Evolutionary conservation across 2,797 vertebrate genomes (phyloP).

Genomic region (Astyanax mexicanus): DNA sequence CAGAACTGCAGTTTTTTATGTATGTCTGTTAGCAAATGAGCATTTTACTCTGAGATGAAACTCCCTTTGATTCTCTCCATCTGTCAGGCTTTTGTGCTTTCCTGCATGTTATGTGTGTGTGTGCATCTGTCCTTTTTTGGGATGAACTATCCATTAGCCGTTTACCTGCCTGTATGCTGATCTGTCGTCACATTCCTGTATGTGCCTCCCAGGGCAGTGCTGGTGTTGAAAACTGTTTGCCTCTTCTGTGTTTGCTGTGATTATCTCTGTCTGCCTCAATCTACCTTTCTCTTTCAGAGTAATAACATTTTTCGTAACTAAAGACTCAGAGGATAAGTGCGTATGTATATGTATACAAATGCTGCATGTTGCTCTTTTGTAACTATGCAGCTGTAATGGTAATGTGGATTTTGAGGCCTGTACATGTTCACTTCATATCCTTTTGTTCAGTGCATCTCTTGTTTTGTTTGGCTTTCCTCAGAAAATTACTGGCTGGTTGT

Average conservation of each 20-base stretch:
- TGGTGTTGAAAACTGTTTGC: slow-evolving; percentile 41
- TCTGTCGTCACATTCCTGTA: slow-evolving; percentile 39
- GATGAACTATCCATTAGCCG: slow-evolving; percentile 10
- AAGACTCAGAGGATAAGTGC: background rate
- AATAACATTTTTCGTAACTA: slow-evolving; percentile 20
- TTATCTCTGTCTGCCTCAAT: slow-evolving; percentile 49
- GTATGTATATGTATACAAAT: slow-evolving; percentile 8
- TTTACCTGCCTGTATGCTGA: slow-evolving; percentile 30
- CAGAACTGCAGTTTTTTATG: background rate
- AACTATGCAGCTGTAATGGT: slow-evolving; percentile 37
- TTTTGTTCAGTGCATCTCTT: slow-evolving; percentile 5
- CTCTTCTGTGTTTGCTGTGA: slow-evolving; percentile 48
- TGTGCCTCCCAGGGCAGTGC: slow-evolving; percentile 24
- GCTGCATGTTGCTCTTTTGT: background rate
- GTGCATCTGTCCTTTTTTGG: slow-evolving; percentile 15
- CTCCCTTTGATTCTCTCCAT: slow-evolving; percentile 11
- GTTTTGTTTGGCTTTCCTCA: slow-evolving; percentile 1
- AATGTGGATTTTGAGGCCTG: slow-evolving; percentile 21
- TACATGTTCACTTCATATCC: no score
- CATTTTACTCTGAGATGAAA: slow-evolving; percentile 6
- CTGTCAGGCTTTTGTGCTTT: background rate
- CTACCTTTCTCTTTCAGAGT: slow-evolving; percentile 16
- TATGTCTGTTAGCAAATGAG: background rate
- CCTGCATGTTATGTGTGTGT: background rate
- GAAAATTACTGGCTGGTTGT: background rate